A percentile compares a stretch with the other conserved stretches of the same genome.
phyloP scores from a whole-genome alignment of 2,888 invertebrate species.

The Dermolepida albohirtum region DNA sequence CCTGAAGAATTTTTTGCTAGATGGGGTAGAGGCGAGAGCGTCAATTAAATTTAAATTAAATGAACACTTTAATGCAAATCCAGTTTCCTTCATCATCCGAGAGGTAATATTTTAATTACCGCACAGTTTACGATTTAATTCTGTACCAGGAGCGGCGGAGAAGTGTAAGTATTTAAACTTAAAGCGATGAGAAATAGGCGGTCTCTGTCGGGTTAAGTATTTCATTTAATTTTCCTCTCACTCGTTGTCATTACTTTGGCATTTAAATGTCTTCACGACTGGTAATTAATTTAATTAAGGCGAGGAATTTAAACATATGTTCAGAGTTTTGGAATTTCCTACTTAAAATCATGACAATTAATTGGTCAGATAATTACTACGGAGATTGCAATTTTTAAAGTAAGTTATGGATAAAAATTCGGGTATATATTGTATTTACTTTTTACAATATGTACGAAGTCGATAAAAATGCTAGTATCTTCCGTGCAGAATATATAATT shows the following conservation, averaged over 20 bases:
- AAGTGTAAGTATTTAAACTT: conserved; percentile 27
- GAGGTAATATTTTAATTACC: conserved; percentile 37
- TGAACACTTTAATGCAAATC: conserved; percentile 28
- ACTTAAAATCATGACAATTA: conserved; percentile 29
- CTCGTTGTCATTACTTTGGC: conserved; percentile 30
- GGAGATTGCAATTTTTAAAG: conserved; percentile 11
- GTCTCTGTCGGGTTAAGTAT: not conserved
- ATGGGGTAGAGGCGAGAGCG: conserved; percentile 7
- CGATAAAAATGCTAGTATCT: not conserved
- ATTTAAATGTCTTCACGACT: conserved; percentile 36
- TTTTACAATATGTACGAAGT: not conserved
- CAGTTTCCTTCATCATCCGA: conserved; percentile 26
- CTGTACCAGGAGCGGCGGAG: conserved; percentile 8
- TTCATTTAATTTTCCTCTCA: conserved; percentile 1
- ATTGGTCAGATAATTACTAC: conserved; percentile 9
- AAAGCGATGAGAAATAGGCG: not conserved
- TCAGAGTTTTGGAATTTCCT: conserved; percentile 33
- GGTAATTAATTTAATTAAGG: conserved; percentile 37
- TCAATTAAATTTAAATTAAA: conserved; percentile 34
- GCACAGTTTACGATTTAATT: conserved; percentile 35
- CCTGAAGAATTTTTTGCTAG: conserved; percentile 7
- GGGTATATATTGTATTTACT: conserved; percentile 8
- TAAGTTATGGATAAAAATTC: conserved; percentile 20
- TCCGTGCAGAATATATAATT: not conserved
- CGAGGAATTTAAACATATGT: conserved; percentile 35